These are phyloP conservation scores for Aerospiza tachiro DNA, from an alignment of 2,797 vertebrate species.

Conservation along the genomic window DNA sequence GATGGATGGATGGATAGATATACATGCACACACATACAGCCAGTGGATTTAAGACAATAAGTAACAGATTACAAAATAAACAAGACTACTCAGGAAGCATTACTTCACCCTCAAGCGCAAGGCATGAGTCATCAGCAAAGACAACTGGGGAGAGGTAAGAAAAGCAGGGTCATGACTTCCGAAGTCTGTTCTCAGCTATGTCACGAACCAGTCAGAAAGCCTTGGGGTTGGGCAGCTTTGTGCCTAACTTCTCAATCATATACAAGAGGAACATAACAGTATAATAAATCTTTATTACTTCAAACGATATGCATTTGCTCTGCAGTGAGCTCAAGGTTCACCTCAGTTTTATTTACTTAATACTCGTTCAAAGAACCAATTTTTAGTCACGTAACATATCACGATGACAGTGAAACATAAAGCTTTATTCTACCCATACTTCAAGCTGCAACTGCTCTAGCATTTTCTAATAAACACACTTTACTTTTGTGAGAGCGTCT, in stretches of 20 bases:
- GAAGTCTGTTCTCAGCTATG: neutral
- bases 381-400: neutral
- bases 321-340: neutral
- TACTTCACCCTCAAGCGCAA: neutral
- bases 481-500: neutral
- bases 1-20: neutral
- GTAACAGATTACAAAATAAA: neutral
- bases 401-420: neutral
- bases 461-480: neutral
- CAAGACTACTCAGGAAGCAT: neutral
- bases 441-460: neutral
- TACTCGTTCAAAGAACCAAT: neutral
- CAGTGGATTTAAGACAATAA: neutral
- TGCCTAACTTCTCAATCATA: neutral
- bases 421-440: neutral
- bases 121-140: conserved; percentile 1
- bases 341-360: neutral
- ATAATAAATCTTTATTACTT: neutral
- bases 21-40: neutral
- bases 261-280: neutral
- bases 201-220: neutral
- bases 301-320: neutral
- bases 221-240: neutral
- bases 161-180: neutral
- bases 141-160: neutral